A percentile compares a stretch with the other conserved stretches of the same genome.
Conservation (phyloP, 2,797 vertebrate species). For the Trichosurus vulpecula region DNA sequence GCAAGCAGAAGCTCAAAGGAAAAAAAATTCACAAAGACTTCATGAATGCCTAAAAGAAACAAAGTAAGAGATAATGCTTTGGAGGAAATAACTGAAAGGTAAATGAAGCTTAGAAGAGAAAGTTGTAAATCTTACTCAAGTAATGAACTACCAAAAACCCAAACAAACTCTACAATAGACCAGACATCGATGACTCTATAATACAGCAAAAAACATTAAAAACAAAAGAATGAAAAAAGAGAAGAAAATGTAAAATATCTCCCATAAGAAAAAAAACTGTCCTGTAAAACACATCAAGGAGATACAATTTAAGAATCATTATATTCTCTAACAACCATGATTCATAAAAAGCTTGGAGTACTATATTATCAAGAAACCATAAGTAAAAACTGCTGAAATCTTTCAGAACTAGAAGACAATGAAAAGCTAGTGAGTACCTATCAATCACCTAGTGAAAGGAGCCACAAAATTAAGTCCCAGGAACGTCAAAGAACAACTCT, state of each 20-base stretch:
- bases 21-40: background rate
- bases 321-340: background rate
- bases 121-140: background rate
- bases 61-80: background rate
- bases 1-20: background rate
- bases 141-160: background rate
- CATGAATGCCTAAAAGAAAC: background rate
- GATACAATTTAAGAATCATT: background rate
- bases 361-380: background rate
- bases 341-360: background rate
- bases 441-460: background rate
- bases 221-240: background rate
- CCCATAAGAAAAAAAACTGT: background rate
- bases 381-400: background rate
- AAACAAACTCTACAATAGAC: background rate
- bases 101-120: background rate
- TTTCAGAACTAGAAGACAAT: background rate
- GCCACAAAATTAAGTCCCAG: background rate
- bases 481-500: background rate
- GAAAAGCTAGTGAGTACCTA: background rate
- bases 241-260: background rate
- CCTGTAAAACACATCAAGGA: background rate
- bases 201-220: background rate
- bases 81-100: background rate
- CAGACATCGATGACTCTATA: background rate